Conservation (phyloP, 2,888 invertebrate genomes). For the Eristalis intricaria region DNA sequence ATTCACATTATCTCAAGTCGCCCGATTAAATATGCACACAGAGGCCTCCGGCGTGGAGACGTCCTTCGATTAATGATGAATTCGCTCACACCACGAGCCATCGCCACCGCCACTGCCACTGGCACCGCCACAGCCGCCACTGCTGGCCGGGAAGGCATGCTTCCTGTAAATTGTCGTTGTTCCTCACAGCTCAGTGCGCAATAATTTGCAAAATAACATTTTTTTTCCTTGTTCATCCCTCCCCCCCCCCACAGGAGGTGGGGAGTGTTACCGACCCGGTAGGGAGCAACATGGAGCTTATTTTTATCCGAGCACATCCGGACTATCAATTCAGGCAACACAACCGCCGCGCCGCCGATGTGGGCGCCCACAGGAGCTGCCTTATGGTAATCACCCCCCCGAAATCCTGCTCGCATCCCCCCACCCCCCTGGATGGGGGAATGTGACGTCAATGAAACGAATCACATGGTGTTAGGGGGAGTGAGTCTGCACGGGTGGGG, state of each 20-base stretch:
- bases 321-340: slow-evolving; percentile 20
- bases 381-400: neutral
- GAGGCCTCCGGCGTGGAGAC: slow-evolving; percentile 1
- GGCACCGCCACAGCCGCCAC: neutral
- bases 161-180: slow-evolving; percentile 39
- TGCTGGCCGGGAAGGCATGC: neutral
- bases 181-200: slow-evolving; percentile 38
- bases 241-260: no score
- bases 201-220: slow-evolving; percentile 48
- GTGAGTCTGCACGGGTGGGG: neutral
- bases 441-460: neutral
- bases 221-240: neutral
- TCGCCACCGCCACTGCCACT: neutral
- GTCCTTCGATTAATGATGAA: slow-evolving; percentile 1
- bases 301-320: slow-evolving; percentile 48
- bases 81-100: neutral
- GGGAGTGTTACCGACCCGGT: neutral
- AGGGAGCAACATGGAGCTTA: slow-evolving; percentile 25
- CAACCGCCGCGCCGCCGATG: slow-evolving; percentile 11
- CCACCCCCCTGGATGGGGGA: neutral
- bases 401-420: slow-evolving; percentile 1
- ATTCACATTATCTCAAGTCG: slow-evolving; percentile 11
- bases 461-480: neutral
- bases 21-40: slow-evolving; percentile 32
- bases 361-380: neutral